Percentiles rank a stretch among this genome's conserved stretches.
These are phyloP conservation scores for Oscheius sp. DNA, from an alignment of 2,888 invertebrate genomes.

Conservation along the genomic window DNA sequence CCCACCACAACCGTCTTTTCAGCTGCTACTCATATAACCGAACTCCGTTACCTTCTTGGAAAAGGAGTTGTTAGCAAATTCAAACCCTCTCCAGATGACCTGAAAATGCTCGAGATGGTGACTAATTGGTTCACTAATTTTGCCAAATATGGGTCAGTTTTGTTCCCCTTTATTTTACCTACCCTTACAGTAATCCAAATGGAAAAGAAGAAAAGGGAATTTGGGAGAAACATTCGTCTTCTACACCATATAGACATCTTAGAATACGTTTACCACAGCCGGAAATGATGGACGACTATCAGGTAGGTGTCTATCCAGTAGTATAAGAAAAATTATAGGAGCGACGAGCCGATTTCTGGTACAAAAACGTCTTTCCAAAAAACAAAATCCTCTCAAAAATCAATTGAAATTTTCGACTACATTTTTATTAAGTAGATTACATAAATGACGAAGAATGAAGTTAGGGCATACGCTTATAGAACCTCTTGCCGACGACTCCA, in stretches of 20 bases:
- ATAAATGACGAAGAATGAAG: constrained; percentile 4
- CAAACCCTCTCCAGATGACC: constrained; percentile 48
- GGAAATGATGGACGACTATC: constrained; percentile 14
- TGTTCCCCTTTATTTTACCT: neutral
- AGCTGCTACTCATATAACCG: constrained; percentile 51
- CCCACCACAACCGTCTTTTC: no score
- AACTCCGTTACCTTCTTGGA: constrained; percentile 54
- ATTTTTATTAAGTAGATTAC: constrained; percentile 10
- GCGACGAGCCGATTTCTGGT: constrained; percentile 7
- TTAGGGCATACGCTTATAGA: constrained; percentile 64
- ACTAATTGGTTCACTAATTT: constrained; percentile 58
- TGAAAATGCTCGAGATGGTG: constrained; percentile 53
- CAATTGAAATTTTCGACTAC: constrained; percentile 1
- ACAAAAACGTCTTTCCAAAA: neutral
- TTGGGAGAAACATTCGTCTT: neutral
- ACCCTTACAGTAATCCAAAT: constrained; percentile 9
- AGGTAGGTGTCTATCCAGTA: neutral
- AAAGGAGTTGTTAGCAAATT: constrained; percentile 56
- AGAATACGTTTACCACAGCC: neutral
- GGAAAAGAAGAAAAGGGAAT: constrained; percentile 1
- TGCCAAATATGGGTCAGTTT: constrained; percentile 52
- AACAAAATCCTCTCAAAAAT: neutral
- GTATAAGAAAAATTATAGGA: neutral
- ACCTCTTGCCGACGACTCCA: constrained; percentile 61
- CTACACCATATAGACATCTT: neutral